phyloP scores from a whole-genome alignment of 2,888 invertebrate genomes.

The Habrosyne pyritoides region DNA sequence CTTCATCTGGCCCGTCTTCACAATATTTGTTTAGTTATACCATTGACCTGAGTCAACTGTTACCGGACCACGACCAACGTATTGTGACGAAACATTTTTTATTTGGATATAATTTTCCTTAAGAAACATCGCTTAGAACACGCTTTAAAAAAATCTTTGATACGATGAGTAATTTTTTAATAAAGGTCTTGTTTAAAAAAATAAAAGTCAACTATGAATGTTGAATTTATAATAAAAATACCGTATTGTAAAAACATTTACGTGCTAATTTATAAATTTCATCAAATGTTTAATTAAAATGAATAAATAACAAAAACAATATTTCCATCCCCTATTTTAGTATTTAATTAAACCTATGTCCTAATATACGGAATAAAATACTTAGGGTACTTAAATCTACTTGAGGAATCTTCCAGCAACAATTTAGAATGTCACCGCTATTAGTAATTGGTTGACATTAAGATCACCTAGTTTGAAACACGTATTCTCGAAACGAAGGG shows the following conservation, averaged over 20 bases:
- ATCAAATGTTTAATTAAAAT: too few relatives aligned
- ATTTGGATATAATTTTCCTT: not conserved
- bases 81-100: not conserved
- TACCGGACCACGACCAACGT: not conserved
- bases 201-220: too few relatives aligned
- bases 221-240: too few relatives aligned
- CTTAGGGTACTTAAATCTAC: not conserved
- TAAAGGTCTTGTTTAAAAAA: too few relatives aligned
- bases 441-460: not conserved
- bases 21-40: not conserved
- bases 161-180: too few relatives aligned
- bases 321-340: too few relatives aligned
- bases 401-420: not conserved
- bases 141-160: too few relatives aligned
- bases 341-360: not conserved
- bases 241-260: too few relatives aligned
- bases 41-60: not conserved
- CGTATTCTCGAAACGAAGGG: conserved; percentile 1
- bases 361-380: not conserved
- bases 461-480: conserved; percentile 2
- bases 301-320: too few relatives aligned
- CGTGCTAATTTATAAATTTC: too few relatives aligned
- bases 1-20: not conserved
- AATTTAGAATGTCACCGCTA: not conserved
- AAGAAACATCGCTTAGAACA: too few relatives aligned